Percentiles rank a stretch among this genome's conserved stretches.
These are phyloP conservation scores for Neuroscelio doddi DNA, from an alignment of 2,888 invertebrate genomes.

Conservation along the genomic window DNA sequence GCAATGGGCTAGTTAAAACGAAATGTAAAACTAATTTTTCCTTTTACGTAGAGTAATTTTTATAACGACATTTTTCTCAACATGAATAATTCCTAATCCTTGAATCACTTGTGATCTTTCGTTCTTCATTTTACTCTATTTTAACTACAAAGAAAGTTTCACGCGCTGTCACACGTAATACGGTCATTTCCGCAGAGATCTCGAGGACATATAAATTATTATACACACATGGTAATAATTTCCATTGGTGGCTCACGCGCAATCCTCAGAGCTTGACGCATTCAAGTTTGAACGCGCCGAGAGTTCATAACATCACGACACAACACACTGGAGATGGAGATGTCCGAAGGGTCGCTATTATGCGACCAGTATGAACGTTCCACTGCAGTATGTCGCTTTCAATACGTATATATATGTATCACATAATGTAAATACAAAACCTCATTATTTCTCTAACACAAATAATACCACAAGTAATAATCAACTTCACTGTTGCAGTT, in stretches of 20 bases:
- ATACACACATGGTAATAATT: constrained; percentile 41
- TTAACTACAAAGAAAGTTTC: constrained; percentile 9
- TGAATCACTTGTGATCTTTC: not conserved
- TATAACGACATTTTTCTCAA: no score
- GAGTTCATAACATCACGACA: constrained; percentile 43
- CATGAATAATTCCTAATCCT: no score
- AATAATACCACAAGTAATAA: constrained; percentile 22
- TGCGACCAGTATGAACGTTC: constrained; percentile 18
- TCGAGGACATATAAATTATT: constrained; percentile 36
- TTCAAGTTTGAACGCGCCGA: constrained; percentile 33
- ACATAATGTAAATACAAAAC: constrained; percentile 15
- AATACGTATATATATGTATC: constrained; percentile 5
- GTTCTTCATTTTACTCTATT: constrained; percentile 3
- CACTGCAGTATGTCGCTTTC: constrained; percentile 11
- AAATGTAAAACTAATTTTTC: no score
- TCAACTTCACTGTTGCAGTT: constrained; percentile 22
- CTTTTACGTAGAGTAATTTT: no score
- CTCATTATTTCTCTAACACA: constrained; percentile 24
- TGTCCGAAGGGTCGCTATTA: constrained; percentile 45
- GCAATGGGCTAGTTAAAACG: no score
- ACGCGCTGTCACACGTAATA: constrained; percentile 23
- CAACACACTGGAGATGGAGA: constrained; percentile 39
- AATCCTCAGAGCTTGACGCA: constrained; percentile 24
- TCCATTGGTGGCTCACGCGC: constrained; percentile 28
- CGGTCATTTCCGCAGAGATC: constrained; percentile 30